Evolutionary conservation across 2,113 vertebrate genomes (phyloP), one percentile per base, ranked within the genome.

Genomic region (Cynoglossus semilaevis): DNA sequence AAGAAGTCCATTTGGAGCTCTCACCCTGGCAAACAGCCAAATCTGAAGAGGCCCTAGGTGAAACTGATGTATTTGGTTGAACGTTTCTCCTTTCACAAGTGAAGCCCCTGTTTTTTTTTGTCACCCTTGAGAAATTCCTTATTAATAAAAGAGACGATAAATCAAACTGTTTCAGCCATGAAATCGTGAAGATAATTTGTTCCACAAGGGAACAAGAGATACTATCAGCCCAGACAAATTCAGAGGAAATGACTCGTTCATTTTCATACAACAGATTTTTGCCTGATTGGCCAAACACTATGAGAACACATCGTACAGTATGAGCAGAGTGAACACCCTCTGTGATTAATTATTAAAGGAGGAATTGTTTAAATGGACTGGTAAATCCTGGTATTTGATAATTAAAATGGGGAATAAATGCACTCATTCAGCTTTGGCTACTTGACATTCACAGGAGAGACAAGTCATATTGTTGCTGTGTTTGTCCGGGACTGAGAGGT

Each of bases 341-440:
- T 51, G 41, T 18, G 34, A 60, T 70, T 67, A 79, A 85, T 77
- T 64, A 73, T 44, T 70, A 57, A 65, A 57, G 65, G 38, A 42
- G 45, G 63, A 15, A 50, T 57, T 82, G 63, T 76, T 85, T 49
- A 72, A 59, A 67, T 51, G 59, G 63, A 68, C 50, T 68, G 51
- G 64, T n/a, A n/a, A 69, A 81, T 76, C 63, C 72, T 72, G 72
- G 70, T 69, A 47, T 69, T 68, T 77, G 70, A 74, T 79, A 55
- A 88, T 88, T 85, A 85, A 84, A 86, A 82, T 71, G 63, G 52
- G 53, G 38, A 77, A 70, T 80, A 77, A 76, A 80, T 16, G 47
- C 72, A 68, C 51, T 51, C 54, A 67, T 69, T 83, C 72, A 73
- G 80, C 76, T 66, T 49, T 3, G 55, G 62, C 74, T 73, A 72